phyloP scores from a whole-genome alignment of 2,797 vertebrate species.

The Coluber constrictor region DNA sequence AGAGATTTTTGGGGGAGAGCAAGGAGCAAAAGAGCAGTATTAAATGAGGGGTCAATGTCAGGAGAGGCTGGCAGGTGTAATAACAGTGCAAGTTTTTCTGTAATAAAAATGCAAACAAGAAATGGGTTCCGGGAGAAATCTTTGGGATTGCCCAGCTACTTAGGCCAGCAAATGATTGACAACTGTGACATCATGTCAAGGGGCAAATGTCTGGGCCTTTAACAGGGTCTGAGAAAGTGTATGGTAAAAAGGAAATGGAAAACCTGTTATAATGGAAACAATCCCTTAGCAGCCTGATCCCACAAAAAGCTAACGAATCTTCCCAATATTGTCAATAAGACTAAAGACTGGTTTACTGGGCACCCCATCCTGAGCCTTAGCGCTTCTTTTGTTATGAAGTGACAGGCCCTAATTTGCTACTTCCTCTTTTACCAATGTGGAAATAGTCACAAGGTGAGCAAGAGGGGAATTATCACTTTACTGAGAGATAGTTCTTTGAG shows the following conservation, averaged over 20 bases:
- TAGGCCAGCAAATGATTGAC: conserved; percentile 50
- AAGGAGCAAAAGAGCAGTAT: not conserved
- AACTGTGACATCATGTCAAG: conserved; percentile 49
- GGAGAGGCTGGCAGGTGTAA: conserved; percentile 70
- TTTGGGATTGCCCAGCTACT: conserved; percentile 42
- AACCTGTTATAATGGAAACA: conserved; percentile 16
- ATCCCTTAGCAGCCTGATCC: conserved; percentile 35
- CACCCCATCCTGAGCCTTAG: conserved; percentile 18
- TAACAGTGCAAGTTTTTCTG: conserved; percentile 61
- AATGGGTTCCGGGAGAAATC: conserved; percentile 53
- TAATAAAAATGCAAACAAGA: conserved; percentile 64
- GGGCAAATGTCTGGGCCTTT: conserved; percentile 34
- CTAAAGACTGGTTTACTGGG: conserved; percentile 19
- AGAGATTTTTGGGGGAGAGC: conserved; percentile 15
- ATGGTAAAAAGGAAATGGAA: conserved; percentile 12
- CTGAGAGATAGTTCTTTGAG: conserved; percentile 2
- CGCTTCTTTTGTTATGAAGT: conserved; percentile 34
- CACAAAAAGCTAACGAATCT: conserved; percentile 34
- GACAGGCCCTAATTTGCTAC: not conserved
- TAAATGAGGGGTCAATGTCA: conserved; percentile 65
- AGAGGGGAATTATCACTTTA: not conserved
- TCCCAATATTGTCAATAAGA: conserved; percentile 29
- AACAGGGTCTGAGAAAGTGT: conserved; percentile 42
- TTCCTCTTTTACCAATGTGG: conserved; percentile 16
- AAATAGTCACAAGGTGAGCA: not conserved